A percentile compares a stretch with the other conserved stretches of the same genome.
These are phyloP conservation scores for Characodon lateralis DNA, from an alignment of 2,797 vertebrate species.

Conservation along the genomic window DNA sequence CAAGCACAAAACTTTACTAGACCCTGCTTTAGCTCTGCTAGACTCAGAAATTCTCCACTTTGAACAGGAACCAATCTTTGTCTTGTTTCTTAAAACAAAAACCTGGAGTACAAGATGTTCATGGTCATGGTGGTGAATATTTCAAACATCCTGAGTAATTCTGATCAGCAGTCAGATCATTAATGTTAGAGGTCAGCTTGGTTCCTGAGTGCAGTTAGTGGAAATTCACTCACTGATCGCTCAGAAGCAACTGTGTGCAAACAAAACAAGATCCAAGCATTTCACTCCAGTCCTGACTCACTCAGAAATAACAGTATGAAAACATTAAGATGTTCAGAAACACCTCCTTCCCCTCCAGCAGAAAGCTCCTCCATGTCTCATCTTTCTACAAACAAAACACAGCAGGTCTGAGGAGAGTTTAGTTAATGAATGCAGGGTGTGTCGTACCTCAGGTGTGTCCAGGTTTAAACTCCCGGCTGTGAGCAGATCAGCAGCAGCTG, in stretches of 20 bases:
- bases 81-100: background rate
- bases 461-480: conserved; percentile 54
- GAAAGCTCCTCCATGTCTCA: conserved; percentile 3
- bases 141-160: background rate
- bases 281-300: background rate
- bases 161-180: background rate
- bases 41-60: background rate
- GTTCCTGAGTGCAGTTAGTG: background rate
- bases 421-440: conserved; percentile 38
- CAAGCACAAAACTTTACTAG: background rate
- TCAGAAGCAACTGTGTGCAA: background rate
- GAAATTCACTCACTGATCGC: background rate
- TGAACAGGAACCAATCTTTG: too few relatives aligned
- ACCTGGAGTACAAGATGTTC: background rate
- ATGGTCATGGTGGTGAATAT: background rate
- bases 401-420: background rate
- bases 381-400: background rate
- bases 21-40: background rate
- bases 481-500: conserved; percentile 51
- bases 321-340: background rate
- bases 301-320: background rate
- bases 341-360: background rate
- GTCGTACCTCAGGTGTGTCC: conserved; percentile 70
- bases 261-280: background rate
- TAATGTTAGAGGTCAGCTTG: background rate